Base-by-base conservation (phyloP, 2,888 invertebrate species). In the Acheta domesticus region DNA sequence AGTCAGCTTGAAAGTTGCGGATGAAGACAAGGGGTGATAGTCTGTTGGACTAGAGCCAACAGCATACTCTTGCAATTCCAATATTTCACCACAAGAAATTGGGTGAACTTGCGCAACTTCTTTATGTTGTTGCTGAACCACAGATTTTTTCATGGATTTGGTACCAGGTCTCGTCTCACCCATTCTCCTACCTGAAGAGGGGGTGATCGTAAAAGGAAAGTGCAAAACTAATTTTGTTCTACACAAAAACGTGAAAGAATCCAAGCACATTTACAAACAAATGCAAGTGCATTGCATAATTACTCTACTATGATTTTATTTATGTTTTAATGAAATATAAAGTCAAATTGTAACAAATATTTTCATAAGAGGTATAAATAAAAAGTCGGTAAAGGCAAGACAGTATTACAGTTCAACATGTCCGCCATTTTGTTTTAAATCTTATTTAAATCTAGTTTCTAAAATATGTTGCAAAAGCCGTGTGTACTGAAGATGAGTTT, bases 31-130 rank as follows among this genome's bases (percentile, higher is more conserved):
- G 84, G 84, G 84, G 85, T 83, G 85, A 83, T 83, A 83, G 83
- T 85, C 82, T 83, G 85, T 85, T 83, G 85, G 84, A 84, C 85
- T 84, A 81, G 84, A 85, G 87, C 87, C 86, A 84, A 85, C 84
- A 84, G 86, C 87, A 87, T 87, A 86, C 86, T 87, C 87, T 86
- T 87, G 87, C 86, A 87, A 87, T 86, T 87, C 87, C 87, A 86
- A 86, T 86, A 86, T 85, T 84, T 87, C 86, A 84, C 85, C 85
- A 85, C 80, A 77, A 62, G 78, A 20, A 19, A 78, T 77, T 49
- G 81, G 79, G 62, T 81, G 82, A 48, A 76, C 77, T 48, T 78
- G 80, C 50, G 81, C 80, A 49, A 78, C 76, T 49, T 79, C 80
- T 20, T 73, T 77, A 76, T 75, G 79, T 49, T 79, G 81, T 75